phyloP scores from a whole-genome alignment of 2,113 vertebrate species.

The Grammatotria lemairii region DNA sequence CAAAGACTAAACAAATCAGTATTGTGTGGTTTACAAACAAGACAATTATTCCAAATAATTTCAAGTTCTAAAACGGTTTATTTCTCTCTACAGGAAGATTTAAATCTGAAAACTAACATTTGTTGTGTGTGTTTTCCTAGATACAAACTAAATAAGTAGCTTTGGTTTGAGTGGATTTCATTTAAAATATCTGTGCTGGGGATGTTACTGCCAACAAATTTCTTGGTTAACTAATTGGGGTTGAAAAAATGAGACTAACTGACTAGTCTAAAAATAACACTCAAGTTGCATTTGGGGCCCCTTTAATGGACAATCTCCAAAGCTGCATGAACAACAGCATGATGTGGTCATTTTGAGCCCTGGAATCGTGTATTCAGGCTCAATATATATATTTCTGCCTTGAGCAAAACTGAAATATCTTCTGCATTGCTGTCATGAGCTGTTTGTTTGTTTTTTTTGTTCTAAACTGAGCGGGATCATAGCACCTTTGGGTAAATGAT shows the following conservation, averaged over 20 bases:
- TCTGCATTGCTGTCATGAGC: background rate
- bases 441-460: background rate
- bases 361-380: background rate
- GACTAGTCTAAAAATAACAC: background rate
- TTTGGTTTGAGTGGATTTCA: background rate
- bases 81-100: background rate
- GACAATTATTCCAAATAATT: background rate
- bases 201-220: background rate
- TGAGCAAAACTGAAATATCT: background rate
- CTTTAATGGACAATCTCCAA: background rate
- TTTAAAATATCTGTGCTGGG: background rate
- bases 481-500: rapidly evolving
- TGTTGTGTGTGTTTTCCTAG: background rate
- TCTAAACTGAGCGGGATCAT: background rate
- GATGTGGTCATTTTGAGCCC: background rate
- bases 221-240: background rate
- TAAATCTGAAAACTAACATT: background rate
- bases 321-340: background rate
- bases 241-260: background rate
- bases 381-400: background rate
- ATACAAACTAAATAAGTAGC: background rate
- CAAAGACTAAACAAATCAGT: background rate
- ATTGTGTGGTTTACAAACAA: background rate
- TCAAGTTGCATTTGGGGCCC: background rate
- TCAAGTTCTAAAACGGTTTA: background rate